Evolutionary conservation across 1,140 invertebrate species (phyloP), one percentile per base, ranked within the genome.

Genomic region (Plutomurus gul): DNA sequence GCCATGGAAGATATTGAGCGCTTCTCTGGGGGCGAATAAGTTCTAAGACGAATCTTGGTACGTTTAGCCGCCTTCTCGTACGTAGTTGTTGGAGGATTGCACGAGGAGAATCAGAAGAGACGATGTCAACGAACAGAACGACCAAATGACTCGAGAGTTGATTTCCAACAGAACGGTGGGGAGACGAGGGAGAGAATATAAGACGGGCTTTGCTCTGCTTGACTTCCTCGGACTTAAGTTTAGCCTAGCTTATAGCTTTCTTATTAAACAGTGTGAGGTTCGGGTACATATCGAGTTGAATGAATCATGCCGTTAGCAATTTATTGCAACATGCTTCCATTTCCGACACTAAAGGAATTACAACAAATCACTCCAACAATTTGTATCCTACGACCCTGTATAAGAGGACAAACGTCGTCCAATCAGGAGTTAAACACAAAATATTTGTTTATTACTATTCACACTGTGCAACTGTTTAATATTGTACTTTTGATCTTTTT

Each of bases 311-410:
- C 56, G 13, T 65, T 65, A 65, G 56, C 56, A 65, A 65, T 65
- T 65, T 65, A 65, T 65, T 65, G 56, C 56, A 65, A 65, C 56
- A 65, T 65, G 56, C 56, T 65, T 65, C 56, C 56, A 65, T 65
- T 65, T 65, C 56, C 56, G 56, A 65, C 56, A 33, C 56, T 30
- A 33, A 65, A 33, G 56, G 25, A 65, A 27, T 60, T 33, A 16
- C 36, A 65, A 65, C 56, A 65, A 65, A 65, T 65, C 36, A 65
- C 56, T 65, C n/a, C n/a, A 13, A n/a, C 39, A 43, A 43, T 43
- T 43, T 43, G n/a, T 43, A 43, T n/a, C n/a, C n/a, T n/a, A n/a
- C n/a, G n/a, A n/a, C n/a, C n/a, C n/a, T n/a, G n/a, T n/a, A n/a
- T n/a, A n/a, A n/a, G n/a, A n/a, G n/a, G n/a, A n/a, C n/a, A n/a